These are phyloP conservation scores for Monomorium pharaonis DNA, from an alignment of 1,140 invertebrate genomes.

Conservation along the genomic window DNA sequence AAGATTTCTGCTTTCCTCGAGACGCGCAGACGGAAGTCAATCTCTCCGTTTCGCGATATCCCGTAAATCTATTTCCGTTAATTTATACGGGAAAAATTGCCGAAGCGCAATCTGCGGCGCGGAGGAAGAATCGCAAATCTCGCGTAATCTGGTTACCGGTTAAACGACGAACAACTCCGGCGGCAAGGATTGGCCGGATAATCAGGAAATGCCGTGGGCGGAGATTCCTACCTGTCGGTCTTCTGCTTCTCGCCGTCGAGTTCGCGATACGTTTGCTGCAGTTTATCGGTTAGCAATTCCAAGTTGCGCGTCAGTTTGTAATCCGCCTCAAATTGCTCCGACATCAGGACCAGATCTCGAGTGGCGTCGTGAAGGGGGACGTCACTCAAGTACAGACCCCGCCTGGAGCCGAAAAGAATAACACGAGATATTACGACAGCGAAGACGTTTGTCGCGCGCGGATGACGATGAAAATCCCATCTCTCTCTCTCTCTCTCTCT, in stretches of 20 bases:
- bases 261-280: conserved; percentile 97
- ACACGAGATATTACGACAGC: not conserved
- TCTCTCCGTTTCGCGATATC: not conserved
- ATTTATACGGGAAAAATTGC: not conserved
- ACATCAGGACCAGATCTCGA: conserved; percentile 97
- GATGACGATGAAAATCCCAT: not conserved
- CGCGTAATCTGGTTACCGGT: conserved; percentile 55
- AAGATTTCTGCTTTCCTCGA: not conserved
- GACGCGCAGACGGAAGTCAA: not conserved
- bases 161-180: conserved; percentile 56
- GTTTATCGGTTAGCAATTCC: conserved; percentile 97
- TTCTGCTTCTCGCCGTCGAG: conserved; percentile 98
- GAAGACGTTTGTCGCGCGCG: not conserved
- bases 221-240: conserved; percentile 93
- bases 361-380: conserved; percentile 99
- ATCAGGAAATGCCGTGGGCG: conserved; percentile 62
- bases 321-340: conserved; percentile 98
- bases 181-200: conserved; percentile 38
- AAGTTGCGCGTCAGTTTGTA: conserved; percentile 98
- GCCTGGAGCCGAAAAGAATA: conserved; percentile 85
- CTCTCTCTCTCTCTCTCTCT: too few relatives aligned
- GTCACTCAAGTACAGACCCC: conserved; percentile 96
- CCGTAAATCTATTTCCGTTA: conserved; percentile 30
- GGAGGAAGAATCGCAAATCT: not conserved
- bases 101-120: not conserved